Conservation (phyloP, 2,113 vertebrate species). For the Sapayoa aenigma region DNA sequence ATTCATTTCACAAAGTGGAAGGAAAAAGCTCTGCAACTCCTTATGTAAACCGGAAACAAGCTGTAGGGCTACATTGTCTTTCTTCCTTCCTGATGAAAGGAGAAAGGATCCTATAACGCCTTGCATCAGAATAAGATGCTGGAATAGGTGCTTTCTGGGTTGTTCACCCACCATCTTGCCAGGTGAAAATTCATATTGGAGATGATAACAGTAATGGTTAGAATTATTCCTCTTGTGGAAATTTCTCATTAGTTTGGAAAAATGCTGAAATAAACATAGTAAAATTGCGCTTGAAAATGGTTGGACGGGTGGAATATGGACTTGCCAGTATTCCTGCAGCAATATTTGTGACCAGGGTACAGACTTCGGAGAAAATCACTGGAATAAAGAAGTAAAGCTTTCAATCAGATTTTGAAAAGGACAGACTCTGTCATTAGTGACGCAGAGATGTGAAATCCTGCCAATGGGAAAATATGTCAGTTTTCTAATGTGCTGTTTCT, state of each 20-base stretch:
- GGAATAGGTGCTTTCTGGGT: background rate
- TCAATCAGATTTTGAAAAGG: background rate
- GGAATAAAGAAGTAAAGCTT: background rate
- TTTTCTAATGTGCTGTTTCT: background rate
- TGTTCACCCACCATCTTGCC: background rate
- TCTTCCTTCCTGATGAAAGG: background rate
- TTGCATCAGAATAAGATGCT: background rate
- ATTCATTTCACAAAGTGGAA: conserved; percentile 16
- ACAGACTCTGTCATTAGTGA: background rate
- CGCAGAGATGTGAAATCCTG: background rate
- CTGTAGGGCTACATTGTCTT: background rate
- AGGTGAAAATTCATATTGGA: background rate
- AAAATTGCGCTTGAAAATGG: background rate
- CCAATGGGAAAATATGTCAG: background rate
- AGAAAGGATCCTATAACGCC: background rate
- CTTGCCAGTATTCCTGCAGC: background rate
- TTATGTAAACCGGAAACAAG: background rate
- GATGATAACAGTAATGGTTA: background rate
- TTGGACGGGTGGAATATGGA: background rate
- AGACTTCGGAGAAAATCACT: background rate
- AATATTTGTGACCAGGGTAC: background rate
- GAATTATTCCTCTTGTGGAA: background rate
- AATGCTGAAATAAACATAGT: background rate
- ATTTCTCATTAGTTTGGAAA: background rate
- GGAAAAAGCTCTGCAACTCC: background rate